phyloP scores from a whole-genome alignment of 2,888 invertebrate genomes.

The Parascotia fuliginaria region DNA sequence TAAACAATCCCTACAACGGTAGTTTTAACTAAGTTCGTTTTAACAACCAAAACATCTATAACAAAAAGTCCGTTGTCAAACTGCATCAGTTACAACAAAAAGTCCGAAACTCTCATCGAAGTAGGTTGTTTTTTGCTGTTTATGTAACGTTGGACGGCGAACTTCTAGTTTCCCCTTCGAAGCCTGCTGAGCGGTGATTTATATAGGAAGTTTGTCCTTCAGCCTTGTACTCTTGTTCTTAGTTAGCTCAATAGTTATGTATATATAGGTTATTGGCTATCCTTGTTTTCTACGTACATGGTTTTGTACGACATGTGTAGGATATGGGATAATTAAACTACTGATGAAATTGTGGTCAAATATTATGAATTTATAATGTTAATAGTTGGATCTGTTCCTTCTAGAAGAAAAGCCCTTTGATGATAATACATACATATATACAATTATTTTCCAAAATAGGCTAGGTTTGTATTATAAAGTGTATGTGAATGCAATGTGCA shows the following conservation, averaged over 20 bases:
- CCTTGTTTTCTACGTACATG: too few relatives aligned
- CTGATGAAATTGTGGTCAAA: too few relatives aligned
- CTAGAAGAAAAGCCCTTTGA: too few relatives aligned
- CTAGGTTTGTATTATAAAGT: too few relatives aligned
- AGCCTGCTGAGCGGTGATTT: conserved; percentile 50
- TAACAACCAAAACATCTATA: conserved; percentile 4
- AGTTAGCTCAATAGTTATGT: conserved; percentile 15
- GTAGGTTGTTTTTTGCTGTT: conserved; percentile 40
- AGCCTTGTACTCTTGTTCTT: conserved; percentile 30
- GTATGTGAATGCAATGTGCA: too few relatives aligned
- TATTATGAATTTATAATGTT: too few relatives aligned
- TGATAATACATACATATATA: too few relatives aligned
- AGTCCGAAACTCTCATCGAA: conserved; percentile 1
- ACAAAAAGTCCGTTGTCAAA: conserved; percentile 6
- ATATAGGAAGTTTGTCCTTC: conserved; percentile 39
- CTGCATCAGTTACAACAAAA: conserved; percentile 14
- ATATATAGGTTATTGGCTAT: too few relatives aligned
- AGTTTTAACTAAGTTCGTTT: not conserved
- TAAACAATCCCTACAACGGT: not conserved
- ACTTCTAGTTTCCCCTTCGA: conserved; percentile 47
- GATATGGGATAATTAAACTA: too few relatives aligned
- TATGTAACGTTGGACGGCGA: conserved; percentile 40
- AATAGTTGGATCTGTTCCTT: too few relatives aligned
- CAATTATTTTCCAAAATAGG: too few relatives aligned
- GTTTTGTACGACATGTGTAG: too few relatives aligned